Evolutionary conservation across 1,140 invertebrate genomes (phyloP), one percentile per base, ranked within the genome.

Genomic region (Ditylenchus dipsaci): DNA sequence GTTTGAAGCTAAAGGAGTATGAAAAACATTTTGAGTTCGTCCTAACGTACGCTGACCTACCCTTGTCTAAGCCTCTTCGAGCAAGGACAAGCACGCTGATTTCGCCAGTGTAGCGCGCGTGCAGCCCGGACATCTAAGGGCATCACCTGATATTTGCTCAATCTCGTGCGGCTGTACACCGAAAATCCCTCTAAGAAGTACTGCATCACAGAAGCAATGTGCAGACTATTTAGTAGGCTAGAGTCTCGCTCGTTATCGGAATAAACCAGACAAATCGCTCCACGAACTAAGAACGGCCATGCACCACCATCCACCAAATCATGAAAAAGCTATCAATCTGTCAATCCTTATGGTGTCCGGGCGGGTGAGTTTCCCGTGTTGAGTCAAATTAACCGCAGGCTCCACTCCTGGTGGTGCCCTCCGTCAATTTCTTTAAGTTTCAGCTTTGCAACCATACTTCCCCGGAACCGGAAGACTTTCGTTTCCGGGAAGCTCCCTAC

Each of bases 301-400:
- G 89, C 89, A 90, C 89, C 89, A 91, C 89, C 89, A 91, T 88
- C 89, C 89, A 86, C 83, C 71, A 88, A 87, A 91, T 91, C 90
- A 88, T 90, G 89, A 91, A 91, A 91, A 89, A 90, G 89, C 89
- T 90, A 85, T 91, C 88, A 90, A 89, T 90, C 89, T 89, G 89
- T 91, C 89, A 90, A 90, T 90, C 90, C 88, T 90, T 88, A 87
- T 88, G 85, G 87, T 90, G 89, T 91, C 88, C 87, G 88, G 89
- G 86, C 89, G 89, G 89, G 89, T 91, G 88, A 91, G 89, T 86
- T 91, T 90, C 88, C 88, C 87, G 87, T 88, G 88, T 89, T 89
- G 89, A 91, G 89, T 91, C 89, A 91, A 91, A 91, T 91, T 90
- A 90, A 90, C 90, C 88, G 88, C 89, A 90, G 89, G 89, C 89